phyloP scores from a whole-genome alignment of 2,888 invertebrate genomes.

The Melanargia galathea region DNA sequence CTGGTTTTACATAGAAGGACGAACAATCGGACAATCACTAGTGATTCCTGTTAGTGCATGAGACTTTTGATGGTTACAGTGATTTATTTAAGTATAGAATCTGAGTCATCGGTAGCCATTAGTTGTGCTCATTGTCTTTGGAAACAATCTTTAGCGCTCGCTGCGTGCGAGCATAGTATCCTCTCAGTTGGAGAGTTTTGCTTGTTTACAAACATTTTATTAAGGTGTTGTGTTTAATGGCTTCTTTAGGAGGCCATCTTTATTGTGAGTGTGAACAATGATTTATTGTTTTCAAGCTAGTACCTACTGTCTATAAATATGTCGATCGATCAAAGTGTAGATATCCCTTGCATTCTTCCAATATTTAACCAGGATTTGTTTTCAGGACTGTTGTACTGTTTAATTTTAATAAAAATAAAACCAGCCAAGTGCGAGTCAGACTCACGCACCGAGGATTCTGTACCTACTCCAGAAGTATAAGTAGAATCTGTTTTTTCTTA shows the following conservation, averaged over 20 bases:
- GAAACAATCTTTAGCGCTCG: slow-evolving; percentile 44
- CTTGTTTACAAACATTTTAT: slow-evolving; percentile 82
- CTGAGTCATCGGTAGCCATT: slow-evolving; percentile 77
- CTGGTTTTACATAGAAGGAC: slow-evolving; percentile 75
- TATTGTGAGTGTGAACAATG: slow-evolving; percentile 66
- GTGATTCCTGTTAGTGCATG: slow-evolving; percentile 73
- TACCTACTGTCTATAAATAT: no score
- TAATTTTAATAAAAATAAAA: no score
- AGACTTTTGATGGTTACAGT: slow-evolving; percentile 59
- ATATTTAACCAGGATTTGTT: no score
- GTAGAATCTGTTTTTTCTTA: no score
- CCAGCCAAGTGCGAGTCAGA: no score
- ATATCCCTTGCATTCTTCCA: neutral
- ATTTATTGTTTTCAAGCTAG: slow-evolving; percentile 46
- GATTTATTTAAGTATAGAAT: slow-evolving; percentile 76
- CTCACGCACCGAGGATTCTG: no score
- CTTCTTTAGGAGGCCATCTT: slow-evolving; percentile 72
- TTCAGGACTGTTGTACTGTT: no score
- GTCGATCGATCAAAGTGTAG: neutral
- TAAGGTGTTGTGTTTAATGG: slow-evolving; percentile 76
- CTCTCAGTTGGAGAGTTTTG: slow-evolving; percentile 75
- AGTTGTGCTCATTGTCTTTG: slow-evolving; percentile 69
- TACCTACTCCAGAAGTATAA: no score
- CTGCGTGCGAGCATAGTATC: slow-evolving; percentile 50
- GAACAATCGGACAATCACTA: slow-evolving; percentile 73